These are phyloP conservation scores for Chanos chanos DNA, from an alignment of 2,797 vertebrate species.

Conservation along the genomic window DNA sequence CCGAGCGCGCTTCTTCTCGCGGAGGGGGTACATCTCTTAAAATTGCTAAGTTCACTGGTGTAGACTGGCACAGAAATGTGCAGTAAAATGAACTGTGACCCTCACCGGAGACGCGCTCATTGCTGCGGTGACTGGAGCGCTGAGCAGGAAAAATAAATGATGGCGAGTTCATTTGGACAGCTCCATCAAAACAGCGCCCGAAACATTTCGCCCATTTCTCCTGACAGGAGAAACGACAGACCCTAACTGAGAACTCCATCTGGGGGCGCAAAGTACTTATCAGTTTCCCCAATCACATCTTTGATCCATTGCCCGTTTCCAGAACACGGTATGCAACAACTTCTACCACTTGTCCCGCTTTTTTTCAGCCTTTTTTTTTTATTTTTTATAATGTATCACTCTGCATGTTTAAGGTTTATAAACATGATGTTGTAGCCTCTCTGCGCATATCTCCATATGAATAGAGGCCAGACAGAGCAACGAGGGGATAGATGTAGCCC, in stretches of 20 bases:
- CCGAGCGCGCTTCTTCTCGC: background rate
- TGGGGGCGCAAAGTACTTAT: constrained; percentile 33
- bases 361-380: constrained; percentile 12
- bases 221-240: constrained; percentile 33
- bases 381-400: constrained; percentile 25
- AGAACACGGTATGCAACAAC: too few relatives aligned
- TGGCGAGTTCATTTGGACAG: constrained; percentile 48
- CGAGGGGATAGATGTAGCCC: constrained; percentile 11
- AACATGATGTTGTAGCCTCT: constrained; percentile 14
- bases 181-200: constrained; percentile 39
- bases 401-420: constrained; percentile 42
- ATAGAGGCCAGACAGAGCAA: constrained; percentile 29
- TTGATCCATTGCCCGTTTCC: constrained; percentile 38
- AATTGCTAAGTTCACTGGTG: constrained; percentile 38
- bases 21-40: constrained; percentile 32
- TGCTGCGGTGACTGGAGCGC: constrained; percentile 19
- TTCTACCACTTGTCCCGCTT: constrained; percentile 9
- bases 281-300: constrained; percentile 36
- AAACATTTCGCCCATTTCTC: constrained; percentile 13
- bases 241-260: constrained; percentile 46
- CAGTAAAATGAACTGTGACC: constrained; percentile 44
- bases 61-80: constrained; percentile 39
- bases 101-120: background rate
- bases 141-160: constrained; percentile 46
- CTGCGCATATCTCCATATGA: constrained; percentile 35